Evolutionary conservation across 1,140 invertebrate species (phyloP).

Genomic region (Pomphorhynchus laevis): DNA sequence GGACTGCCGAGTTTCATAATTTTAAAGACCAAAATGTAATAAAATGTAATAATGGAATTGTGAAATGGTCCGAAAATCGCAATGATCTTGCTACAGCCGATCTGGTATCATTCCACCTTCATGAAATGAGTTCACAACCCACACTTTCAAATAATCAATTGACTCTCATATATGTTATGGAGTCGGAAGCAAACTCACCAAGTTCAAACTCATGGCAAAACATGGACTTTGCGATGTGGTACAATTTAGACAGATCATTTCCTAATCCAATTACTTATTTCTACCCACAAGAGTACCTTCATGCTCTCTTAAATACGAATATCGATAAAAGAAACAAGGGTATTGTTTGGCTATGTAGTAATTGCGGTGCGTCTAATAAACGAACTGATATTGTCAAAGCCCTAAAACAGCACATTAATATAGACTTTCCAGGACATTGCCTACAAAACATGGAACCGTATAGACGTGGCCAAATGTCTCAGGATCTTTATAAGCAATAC

Average conservation of each 20-base stretch:
- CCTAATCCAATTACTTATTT: conserved; percentile 9
- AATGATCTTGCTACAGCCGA: neutral
- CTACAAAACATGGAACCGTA: conserved; percentile 5
- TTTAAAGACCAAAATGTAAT: neutral
- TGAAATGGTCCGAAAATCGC: neutral
- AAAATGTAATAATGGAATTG: neutral
- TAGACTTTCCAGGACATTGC: conserved; percentile 6
- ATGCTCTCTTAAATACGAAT: neutral
- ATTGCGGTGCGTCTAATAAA: conserved; percentile 7
- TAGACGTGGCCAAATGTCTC: conserved; percentile 7
- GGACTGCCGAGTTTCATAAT: neutral
- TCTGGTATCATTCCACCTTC: neutral
- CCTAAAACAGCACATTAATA: conserved; percentile 1
- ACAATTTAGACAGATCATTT: conserved; percentile 5
- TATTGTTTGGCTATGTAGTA: conserved; percentile 6
- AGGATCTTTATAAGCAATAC: conserved; percentile 5
- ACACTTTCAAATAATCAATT: too few species aligned
- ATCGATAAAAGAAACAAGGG: neutral
- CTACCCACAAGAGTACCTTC: conserved; percentile 1
- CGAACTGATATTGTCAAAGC: conserved; percentile 3
- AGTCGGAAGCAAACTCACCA: conserved; percentile 7
- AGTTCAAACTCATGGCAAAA: conserved; percentile 4
- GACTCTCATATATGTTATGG: too few species aligned
- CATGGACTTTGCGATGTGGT: conserved; percentile 8
- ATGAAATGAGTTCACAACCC: too few species aligned